phyloP scores from a whole-genome alignment of 2,888 invertebrate genomes.

The Agelastica alni region DNA sequence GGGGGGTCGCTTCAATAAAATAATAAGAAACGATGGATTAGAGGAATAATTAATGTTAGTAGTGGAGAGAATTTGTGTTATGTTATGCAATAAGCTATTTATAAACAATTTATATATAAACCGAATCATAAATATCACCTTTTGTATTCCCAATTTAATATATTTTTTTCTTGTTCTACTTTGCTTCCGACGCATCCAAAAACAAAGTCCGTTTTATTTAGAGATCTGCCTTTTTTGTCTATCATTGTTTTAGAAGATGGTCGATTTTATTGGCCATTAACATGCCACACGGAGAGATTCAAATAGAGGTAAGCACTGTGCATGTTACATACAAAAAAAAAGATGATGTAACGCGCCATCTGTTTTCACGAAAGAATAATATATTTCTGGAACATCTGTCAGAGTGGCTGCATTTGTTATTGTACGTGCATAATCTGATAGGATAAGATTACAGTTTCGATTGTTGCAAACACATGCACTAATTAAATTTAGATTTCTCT shows the following conservation, averaged over 20 bases:
- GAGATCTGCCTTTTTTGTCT: background rate
- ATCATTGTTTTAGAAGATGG: background rate
- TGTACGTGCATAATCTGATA: constrained; percentile 13
- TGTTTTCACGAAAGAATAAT: constrained; percentile 19
- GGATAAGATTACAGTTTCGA: constrained; percentile 1
- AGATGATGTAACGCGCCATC: constrained; percentile 25
- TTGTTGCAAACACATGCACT: constrained; percentile 7
- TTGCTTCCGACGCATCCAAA: no score
- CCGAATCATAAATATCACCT: no score
- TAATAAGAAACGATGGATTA: no score
- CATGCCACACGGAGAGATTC: background rate
- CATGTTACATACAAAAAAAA: background rate
- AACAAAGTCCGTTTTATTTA: background rate
- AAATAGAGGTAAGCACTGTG: constrained; percentile 3
- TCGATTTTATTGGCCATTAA: background rate
- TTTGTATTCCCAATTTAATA: no score
- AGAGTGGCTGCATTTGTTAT: constrained; percentile 16
- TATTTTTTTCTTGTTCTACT: no score
- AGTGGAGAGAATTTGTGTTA: no score
- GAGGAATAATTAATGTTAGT: no score
- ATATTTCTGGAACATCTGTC: constrained; percentile 26
- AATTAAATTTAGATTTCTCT: constrained; percentile 16
- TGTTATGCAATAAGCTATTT: no score
- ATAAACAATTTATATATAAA: no score
- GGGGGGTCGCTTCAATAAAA: no score